Conservation (phyloP, 1,140 invertebrate genomes). For the Bombus sylvicola region DNA sequence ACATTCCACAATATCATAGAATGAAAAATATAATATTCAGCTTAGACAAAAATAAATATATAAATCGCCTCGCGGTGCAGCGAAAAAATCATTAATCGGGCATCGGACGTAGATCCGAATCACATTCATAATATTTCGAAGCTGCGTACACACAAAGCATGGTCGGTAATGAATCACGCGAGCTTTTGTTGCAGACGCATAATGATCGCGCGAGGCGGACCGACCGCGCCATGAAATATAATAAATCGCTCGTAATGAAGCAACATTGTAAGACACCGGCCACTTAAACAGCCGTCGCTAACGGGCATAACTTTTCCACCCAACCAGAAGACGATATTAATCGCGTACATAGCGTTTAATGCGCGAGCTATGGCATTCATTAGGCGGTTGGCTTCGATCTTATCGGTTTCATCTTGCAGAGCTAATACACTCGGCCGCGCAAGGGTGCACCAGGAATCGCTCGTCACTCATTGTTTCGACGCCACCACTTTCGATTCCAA, state of each 20-base stretch:
- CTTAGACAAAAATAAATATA: too few species aligned
- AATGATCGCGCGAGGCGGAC: slow-evolving; percentile 17
- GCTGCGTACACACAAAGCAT: neutral
- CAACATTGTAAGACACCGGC: slow-evolving; percentile 19
- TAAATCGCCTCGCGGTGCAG: too few species aligned
- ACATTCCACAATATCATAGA: too few species aligned
- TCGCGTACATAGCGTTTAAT: slow-evolving; percentile 24
- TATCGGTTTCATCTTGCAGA: slow-evolving; percentile 17
- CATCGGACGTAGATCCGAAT: neutral
- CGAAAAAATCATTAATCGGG: neutral
- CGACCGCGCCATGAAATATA: neutral
- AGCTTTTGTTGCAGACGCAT: slow-evolving; percentile 18
- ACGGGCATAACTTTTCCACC: slow-evolving; percentile 27
- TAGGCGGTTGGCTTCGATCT: slow-evolving; percentile 32
- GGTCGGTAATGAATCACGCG: slow-evolving; percentile 11
- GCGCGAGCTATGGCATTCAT: slow-evolving; percentile 21
- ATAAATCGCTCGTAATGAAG: slow-evolving; percentile 21
- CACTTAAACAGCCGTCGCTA: neutral
- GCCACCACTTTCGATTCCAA: neutral
- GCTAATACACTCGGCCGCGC: neutral
- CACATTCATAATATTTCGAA: neutral
- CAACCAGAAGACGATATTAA: slow-evolving; percentile 15
- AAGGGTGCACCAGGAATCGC: slow-evolving; percentile 5
- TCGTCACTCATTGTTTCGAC: neutral
- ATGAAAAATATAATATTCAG: too few species aligned